Base-by-base conservation (phyloP, 2,113 vertebrate species). In the Ptyas mucosa region DNA sequence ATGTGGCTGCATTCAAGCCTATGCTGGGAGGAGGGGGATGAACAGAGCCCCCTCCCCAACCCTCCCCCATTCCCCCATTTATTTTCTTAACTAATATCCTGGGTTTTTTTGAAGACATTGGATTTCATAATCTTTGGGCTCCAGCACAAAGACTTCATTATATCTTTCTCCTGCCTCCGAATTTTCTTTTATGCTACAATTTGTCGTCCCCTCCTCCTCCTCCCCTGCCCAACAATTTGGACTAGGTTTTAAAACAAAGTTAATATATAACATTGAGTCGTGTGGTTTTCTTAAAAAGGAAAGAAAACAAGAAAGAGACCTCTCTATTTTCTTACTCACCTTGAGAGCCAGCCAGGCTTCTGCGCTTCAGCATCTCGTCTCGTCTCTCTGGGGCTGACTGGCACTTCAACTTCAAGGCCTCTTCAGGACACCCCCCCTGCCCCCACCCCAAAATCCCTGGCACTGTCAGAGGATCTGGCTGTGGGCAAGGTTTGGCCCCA, bases 101-200 rank as follows among this genome's bases (percentile, higher is more conserved):
- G 97, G 94, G 1, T 54, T 54, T 15, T 54, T 54, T 54, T 8
- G 93, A 94, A 95, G 91, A 64, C 91, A 51, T 95, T 87, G 92
- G 95, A 93, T 97, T 97, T 97, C 97, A 96, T 95, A 96, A 97
- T 96, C 94, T 95, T 90, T 94, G 24, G 43, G 1, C 24, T 23
- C 23, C 95, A 94, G 94, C 94, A 97, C 97, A 97, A 96, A 97
- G 97, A 92, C 92, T 29, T 95, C 96, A 95, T 97, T 97, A 96
- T 95, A 89, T 26, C 57, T 52, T 0, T 1, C 26, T 10, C 26
- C 1, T 64, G 23, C 87, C 39, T 57, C 75, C 88, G 91, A 89
- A 75, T 89, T 61, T 81, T 51, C 8, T 9, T 89, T 61, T 53
- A 7, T 29, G 46, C 91, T 85, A 85, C 61, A 39, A 34, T 87